Conservation (phyloP, 2,797 vertebrate genomes). For the Gadopsis bispinosus region DNA sequence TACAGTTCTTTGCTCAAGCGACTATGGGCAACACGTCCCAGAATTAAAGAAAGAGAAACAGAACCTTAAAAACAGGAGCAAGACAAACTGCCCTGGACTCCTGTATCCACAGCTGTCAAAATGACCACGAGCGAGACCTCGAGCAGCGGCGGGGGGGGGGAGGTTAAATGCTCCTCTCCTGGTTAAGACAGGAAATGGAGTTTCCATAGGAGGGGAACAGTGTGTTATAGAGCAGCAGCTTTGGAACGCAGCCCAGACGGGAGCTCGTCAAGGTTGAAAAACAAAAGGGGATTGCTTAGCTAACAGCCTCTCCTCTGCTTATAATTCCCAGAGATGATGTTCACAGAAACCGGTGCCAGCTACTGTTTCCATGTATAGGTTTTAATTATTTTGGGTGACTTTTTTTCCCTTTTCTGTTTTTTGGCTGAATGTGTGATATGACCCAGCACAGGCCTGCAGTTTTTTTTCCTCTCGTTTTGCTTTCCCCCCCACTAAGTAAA, state of each 20-base stretch:
- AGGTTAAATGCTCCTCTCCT: slow-evolving; percentile 17
- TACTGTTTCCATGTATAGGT: slow-evolving; percentile 30
- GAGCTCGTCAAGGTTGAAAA: slow-evolving; percentile 54
- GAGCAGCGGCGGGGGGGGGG: slow-evolving; percentile 3
- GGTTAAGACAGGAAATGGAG: slow-evolving; percentile 44
- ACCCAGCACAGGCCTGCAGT: slow-evolving; percentile 9
- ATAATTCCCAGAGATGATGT: slow-evolving; percentile 54
- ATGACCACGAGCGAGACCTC: neutral
- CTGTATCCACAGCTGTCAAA: neutral
- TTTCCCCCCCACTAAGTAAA: slow-evolving; percentile 5
- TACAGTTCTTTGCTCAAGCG: slow-evolving; percentile 7
- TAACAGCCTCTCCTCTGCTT: slow-evolving; percentile 25
- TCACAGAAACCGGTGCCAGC: slow-evolving; percentile 40
- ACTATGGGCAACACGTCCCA: slow-evolving; percentile 15
- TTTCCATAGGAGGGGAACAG: slow-evolving; percentile 49
- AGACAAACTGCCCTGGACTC: neutral
- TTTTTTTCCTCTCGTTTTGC: neutral
- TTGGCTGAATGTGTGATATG: slow-evolving; percentile 27
- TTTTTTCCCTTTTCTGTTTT: neutral
- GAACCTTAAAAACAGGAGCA: slow-evolving; percentile 18
- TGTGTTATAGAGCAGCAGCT: slow-evolving; percentile 45
- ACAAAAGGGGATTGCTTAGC: slow-evolving; percentile 36
- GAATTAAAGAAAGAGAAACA: slow-evolving; percentile 7
- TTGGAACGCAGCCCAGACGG: slow-evolving; percentile 60
- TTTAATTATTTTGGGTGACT: slow-evolving; percentile 40